Base-by-base conservation (phyloP, 2,888 invertebrate species). In the Tinea pellionella region DNA sequence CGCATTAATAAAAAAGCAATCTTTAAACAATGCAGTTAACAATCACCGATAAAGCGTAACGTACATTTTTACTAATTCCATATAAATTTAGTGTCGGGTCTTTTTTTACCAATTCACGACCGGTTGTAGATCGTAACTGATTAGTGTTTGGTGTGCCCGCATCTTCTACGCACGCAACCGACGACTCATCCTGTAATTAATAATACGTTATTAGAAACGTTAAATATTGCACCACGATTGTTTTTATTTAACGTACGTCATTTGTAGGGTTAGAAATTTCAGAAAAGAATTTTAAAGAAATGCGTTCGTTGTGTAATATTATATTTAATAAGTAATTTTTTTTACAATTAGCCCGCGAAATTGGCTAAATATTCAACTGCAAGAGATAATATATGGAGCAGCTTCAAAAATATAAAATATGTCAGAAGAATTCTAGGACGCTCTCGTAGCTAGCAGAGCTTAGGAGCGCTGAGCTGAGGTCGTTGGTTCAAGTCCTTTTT, bases 31-130 rank as follows among this genome's bases (percentile, higher is more conserved):
- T 80, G 80, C 83, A 82, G 80, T 83, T 77, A 78, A 81, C 70
- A 41, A 19, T 47, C 59, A 15, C 24, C 13, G 57, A 57, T 57
- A 57, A 32, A 57, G 30, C 15, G 30, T 57, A 30, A 30, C 32
- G 57, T 7, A 16, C 13, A 57, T 32, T 57, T 55, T 57, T 57
- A 57, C 57, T 29, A 57, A 57, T 57, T 57, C 32, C 30, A 30
- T 19, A 57, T 57, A 57, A 57, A 32, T 47, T 29, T 13, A 59
- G 15, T 47, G 47, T 47, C 59, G 41, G 73, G 72, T 76, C 64
- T 72, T 75, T 81, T 83, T 82, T 84, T 83, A 83, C 78, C 85
- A 84, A 85, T 85, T 84, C 81, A 73, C 73, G 76, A 65, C 69
- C 16, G 59, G 24, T 29, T 16, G 59, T 15, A 59, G 59, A 59